A percentile compares a stretch with the other conserved stretches of the same genome.
These are phyloP conservation scores for Anableps anableps DNA, from an alignment of 2,797 vertebrate genomes.

Conservation along the genomic window DNA sequence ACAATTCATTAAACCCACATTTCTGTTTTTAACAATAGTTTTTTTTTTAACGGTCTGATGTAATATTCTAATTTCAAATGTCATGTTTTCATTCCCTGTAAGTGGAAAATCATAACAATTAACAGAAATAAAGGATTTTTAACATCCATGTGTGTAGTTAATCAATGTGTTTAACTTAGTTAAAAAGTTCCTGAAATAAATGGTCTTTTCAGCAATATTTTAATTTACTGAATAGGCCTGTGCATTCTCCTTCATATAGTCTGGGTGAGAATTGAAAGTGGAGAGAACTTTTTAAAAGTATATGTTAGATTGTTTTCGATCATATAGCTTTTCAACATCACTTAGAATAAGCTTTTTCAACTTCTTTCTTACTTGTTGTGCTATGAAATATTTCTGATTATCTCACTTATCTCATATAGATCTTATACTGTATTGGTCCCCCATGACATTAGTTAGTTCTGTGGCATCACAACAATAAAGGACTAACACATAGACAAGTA, in stretches of 20 bases:
- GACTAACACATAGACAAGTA: neutral
- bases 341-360: neutral
- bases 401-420: neutral
- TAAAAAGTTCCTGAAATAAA: no score
- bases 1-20: no score
- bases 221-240: no score
- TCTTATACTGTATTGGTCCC: neutral
- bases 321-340: neutral
- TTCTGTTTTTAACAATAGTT: no score
- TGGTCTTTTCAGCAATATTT: no score
- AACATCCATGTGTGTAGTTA: no score
- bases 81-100: no score
- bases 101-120: no score
- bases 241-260: neutral
- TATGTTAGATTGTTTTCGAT: neutral
- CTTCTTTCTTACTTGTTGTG: neutral
- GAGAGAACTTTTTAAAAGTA: neutral
- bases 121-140: no score
- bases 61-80: no score
- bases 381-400: neutral
- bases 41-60: no score
- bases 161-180: no score
- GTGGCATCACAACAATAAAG: neutral
- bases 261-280: neutral
- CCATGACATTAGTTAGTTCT: neutral